phyloP scores from a whole-genome alignment of 64 coral and sea anemone species.

The Porites australiensis region DNA sequence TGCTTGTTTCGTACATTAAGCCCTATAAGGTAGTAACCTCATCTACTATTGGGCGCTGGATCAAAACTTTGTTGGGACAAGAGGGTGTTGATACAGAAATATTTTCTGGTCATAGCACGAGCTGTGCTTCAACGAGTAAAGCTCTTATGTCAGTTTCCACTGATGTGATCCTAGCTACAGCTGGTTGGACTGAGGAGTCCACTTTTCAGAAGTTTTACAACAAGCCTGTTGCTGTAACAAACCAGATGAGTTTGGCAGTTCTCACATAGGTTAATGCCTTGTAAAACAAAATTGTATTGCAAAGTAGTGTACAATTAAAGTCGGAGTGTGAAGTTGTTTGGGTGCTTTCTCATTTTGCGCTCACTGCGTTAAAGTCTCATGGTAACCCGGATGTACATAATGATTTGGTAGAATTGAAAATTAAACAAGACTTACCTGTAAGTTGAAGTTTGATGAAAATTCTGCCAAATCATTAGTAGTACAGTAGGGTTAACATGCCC shows the following conservation, averaged over 20 bases:
- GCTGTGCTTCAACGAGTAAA: neutral
- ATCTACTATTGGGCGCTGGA: constrained; percentile 43
- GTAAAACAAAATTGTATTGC: neutral
- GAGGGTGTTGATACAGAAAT: too few relatives aligned
- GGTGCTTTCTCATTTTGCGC: neutral
- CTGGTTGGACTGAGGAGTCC: constrained; percentile 62
- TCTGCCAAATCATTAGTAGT: constrained; percentile 53
- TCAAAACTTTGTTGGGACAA: too few relatives aligned
- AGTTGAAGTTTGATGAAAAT: constrained; percentile 30
- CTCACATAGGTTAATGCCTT: neutral
- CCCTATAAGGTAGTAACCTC: constrained; percentile 54
- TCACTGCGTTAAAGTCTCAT: constrained; percentile 37
- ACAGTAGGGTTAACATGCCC: constrained; percentile 53
- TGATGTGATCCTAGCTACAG: constrained; percentile 55
- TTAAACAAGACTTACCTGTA: constrained; percentile 56
- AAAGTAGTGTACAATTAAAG: neutral
- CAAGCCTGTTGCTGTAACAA: constrained; percentile 51
- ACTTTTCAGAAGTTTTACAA: constrained; percentile 63
- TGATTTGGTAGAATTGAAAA: constrained; percentile 53
- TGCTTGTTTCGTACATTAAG: constrained; percentile 68
- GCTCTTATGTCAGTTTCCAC: constrained; percentile 35
- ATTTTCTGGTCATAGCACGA: too few relatives aligned
- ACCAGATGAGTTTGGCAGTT: neutral
- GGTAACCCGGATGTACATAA: constrained; percentile 44
- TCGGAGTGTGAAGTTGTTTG: neutral